Evolutionary conservation across 1,140 invertebrate genomes (phyloP), one percentile per base, ranked within the genome.

Genomic region (Heliconius melpomene): DNA sequence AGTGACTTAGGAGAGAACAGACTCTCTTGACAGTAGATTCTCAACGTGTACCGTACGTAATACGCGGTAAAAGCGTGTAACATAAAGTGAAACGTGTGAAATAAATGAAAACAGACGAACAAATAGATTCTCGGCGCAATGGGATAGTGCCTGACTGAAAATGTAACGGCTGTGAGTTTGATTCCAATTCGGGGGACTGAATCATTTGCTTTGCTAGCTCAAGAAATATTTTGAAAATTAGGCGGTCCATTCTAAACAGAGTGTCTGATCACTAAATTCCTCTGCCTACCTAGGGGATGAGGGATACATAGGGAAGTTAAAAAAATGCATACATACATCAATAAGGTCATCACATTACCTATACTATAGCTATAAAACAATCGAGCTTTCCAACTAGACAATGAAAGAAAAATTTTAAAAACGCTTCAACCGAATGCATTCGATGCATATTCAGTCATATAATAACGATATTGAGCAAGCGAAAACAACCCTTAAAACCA

Each of bases 381-480:
- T 66, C 23, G 60, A 66, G 60, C 60, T 66, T 66, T 16, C 60
- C 60, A 52, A 29, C 60, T 13, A 66, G 60, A 66, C 60, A 66
- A 66, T 66, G 23, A 13, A 29, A 66, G 60, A 66, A 29, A 29
- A 29, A 6, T 29, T 66, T 66, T 66, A 26, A 66, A 66, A 66
- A 66, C 60, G 60, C 60, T 66, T 66, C 60, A 66, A 26, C n/a
- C 60, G 23, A 23, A 29, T 66, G 60, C 60, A 66, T 66, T 66
- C 60, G 60, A 66, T 66, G 60, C 60, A 66, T 66, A 66, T 66
- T 66, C 60, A 66, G 60, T 66, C 60, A 66, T 66, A 66, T 29
- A 66, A 26, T 26, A 26, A 66, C 60, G 23, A 16, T 16, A 26
- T 66, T 9, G 60, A 2, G 13, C 60, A 66, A 66, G 23, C 60